Evolutionary conservation across 1,140 invertebrate species (phyloP).

Genomic region (Hesperophylax magnus): DNA sequence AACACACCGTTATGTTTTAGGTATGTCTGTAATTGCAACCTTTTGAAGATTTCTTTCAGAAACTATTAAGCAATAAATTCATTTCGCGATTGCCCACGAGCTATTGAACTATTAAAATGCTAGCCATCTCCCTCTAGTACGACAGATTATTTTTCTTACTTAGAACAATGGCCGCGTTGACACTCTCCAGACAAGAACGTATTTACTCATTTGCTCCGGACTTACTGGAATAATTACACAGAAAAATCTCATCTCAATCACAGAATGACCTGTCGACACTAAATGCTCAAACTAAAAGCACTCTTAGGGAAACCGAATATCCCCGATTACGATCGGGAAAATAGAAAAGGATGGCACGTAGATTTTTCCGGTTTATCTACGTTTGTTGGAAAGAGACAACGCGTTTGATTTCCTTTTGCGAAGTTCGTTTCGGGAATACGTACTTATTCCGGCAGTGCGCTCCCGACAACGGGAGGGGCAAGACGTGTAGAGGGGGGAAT

Average conservation of each 20-base stretch:
- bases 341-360: neutral
- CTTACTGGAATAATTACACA: conserved; percentile 9
- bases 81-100: no score
- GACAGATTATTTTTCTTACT: no score
- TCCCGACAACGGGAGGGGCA: conserved; percentile 46
- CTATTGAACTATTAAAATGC: no score
- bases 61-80: no score
- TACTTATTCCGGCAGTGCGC: conserved; percentile 36
- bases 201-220: neutral
- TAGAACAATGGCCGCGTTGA: no score
- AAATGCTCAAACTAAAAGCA: neutral
- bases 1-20: no score
- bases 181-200: conserved; percentile 1
- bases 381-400: neutral
- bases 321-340: conserved; percentile 32
- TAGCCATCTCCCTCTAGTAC: no score
- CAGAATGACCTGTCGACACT: neutral
- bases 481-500: conserved; percentile 23
- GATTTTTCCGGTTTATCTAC: neutral
- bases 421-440: conserved; percentile 17
- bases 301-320: neutral
- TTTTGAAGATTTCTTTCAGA: no score
- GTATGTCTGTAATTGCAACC: no score
- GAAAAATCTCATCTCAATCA: neutral
- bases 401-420: conserved; percentile 6